These are phyloP conservation scores for Spinibarbus caldwelli DNA, from an alignment of 2,797 vertebrate species.

Conservation along the genomic window DNA sequence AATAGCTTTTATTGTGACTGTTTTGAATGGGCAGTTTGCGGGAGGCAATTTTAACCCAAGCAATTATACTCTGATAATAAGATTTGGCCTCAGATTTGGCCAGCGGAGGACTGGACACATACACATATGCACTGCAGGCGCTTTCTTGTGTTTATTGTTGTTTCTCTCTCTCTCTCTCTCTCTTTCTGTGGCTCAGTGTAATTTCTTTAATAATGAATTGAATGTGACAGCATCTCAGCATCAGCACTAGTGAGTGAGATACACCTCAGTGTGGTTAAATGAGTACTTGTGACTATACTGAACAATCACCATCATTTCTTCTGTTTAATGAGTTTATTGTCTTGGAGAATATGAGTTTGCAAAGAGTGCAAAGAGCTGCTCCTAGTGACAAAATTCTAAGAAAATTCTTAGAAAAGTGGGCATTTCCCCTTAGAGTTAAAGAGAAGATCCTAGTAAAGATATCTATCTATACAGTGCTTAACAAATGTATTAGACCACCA, in stretches of 20 bases:
- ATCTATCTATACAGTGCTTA: neutral
- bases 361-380: too few relatives aligned
- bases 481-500: neutral
- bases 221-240: neutral
- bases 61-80: conserved; percentile 53
- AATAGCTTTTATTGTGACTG: conserved; percentile 44
- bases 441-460: neutral
- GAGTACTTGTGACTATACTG: neutral
- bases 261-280: neutral
- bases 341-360: neutral
- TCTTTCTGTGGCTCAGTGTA: neutral
- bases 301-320: neutral
- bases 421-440: neutral
- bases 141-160: neutral
- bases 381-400: too few relatives aligned
- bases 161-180: conserved; percentile 7
- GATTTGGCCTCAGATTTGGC: conserved; percentile 23
- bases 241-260: neutral
- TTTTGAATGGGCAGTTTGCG: conserved; percentile 44
- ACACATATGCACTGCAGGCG: neutral
- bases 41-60: conserved; percentile 49
- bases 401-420: too few relatives aligned
- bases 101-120: conserved; percentile 9
- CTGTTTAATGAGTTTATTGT: neutral
- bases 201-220: conserved; percentile 13